A percentile compares a stretch with the other conserved stretches of the same genome.
Conservation (phyloP, 2,888 invertebrate genomes). For the Apamea anceps region DNA sequence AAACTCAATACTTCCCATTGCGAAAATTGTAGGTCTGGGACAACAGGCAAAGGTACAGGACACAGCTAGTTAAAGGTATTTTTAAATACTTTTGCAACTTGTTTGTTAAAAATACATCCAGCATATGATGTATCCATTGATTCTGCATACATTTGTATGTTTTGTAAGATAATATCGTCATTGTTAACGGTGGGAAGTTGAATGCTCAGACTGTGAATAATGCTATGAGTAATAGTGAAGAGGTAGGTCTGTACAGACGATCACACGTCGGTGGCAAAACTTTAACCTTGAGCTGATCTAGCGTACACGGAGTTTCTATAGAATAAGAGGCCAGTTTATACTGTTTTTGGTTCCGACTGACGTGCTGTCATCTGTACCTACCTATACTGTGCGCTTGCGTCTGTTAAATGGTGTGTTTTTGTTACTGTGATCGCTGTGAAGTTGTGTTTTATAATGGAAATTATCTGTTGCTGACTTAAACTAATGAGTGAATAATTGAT, state of each 20-base stretch:
- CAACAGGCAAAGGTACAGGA: not conserved
- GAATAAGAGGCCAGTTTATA: not conserved
- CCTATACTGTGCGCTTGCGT: too few relatives aligned
- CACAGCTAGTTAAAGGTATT: too few relatives aligned
- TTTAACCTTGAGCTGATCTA: not conserved
- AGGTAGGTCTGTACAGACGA: not conserved
- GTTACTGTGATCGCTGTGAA: too few relatives aligned
- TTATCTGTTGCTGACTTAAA: too few relatives aligned
- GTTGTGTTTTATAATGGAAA: too few relatives aligned
- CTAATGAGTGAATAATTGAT: too few relatives aligned
- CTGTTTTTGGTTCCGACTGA: too few relatives aligned
- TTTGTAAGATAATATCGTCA: slow-evolving; percentile 42
- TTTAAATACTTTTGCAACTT: not conserved
- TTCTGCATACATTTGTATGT: slow-evolving; percentile 47
- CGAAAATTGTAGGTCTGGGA: too few relatives aligned
- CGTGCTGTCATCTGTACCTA: too few relatives aligned
- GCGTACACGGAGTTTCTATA: not conserved
- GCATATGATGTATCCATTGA: slow-evolving; percentile 32
- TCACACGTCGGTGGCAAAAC: not conserved
- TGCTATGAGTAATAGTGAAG: slow-evolving; percentile 61
- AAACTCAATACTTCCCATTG: too few relatives aligned
- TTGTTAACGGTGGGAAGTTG: slow-evolving; percentile 50
- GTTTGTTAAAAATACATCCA: slow-evolving; percentile 15
- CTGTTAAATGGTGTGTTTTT: too few relatives aligned
- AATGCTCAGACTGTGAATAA: slow-evolving; percentile 69